Evolutionary conservation across 2,888 invertebrate species (phyloP).

Genomic region (Chymomyza caudatula): DNA sequence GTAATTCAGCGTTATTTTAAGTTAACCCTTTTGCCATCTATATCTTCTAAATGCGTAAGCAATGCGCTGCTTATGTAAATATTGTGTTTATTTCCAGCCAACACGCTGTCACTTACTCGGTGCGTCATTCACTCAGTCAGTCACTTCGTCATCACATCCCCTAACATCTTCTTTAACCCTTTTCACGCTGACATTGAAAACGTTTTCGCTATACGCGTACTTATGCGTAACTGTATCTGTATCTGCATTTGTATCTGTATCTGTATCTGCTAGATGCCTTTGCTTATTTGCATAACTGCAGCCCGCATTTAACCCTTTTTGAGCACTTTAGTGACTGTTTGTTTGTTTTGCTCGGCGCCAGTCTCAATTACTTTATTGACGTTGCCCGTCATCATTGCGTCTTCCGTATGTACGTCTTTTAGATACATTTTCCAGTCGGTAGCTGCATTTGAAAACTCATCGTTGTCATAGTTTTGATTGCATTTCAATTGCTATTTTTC

Average conservation of each 20-base stretch:
- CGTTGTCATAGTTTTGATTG: conserved; percentile 31
- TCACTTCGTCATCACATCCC: conserved; percentile 12
- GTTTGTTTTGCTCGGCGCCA: conserved; percentile 58
- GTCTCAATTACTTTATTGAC: conserved; percentile 71
- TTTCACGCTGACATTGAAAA: conserved; percentile 23
- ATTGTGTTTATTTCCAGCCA: conserved; percentile 38
- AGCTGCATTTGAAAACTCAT: conserved; percentile 13
- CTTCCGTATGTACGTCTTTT: background rate
- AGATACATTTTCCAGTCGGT: conserved; percentile 2
- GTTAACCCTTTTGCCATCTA: conserved; percentile 52
- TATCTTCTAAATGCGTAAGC: conserved; percentile 60
- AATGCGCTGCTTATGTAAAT: conserved; percentile 57
- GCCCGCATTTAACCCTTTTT: conserved; percentile 42
- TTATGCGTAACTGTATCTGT: conserved; percentile 15
- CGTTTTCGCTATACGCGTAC: conserved; percentile 6
- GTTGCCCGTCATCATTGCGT: conserved; percentile 25
- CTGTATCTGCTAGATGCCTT: background rate
- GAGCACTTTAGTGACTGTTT: conserved; percentile 25
- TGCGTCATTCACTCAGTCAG: conserved; percentile 15
- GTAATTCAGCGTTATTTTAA: conserved; percentile 62
- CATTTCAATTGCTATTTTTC: conserved; percentile 34
- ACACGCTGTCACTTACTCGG: background rate
- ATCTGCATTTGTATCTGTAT: conserved; percentile 18
- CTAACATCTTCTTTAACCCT: background rate
- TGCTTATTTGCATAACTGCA: conserved; percentile 53